Evolutionary conservation across 1,140 invertebrate species (phyloP).

Genomic region (Leptinotarsa undecemlineata): DNA sequence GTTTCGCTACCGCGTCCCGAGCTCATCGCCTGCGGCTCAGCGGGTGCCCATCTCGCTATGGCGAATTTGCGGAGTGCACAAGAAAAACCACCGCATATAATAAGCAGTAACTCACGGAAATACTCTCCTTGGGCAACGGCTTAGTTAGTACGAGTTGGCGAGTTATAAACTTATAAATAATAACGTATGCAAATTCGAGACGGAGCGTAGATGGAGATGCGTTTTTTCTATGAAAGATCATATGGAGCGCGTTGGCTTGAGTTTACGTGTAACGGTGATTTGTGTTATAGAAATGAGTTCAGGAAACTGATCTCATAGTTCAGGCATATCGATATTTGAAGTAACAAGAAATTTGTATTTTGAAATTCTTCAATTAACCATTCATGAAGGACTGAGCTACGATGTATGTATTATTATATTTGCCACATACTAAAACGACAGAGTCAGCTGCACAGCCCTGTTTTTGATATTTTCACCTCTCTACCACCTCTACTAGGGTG

Average conservation of each 20-base stretch:
- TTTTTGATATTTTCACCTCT: too few species aligned
- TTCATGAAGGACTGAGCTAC: too few species aligned
- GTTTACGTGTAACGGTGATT: neutral
- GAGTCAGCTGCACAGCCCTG: too few species aligned
- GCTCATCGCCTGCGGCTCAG: conserved; percentile 11
- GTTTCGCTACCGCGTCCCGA: conserved; percentile 11
- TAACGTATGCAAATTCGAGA: conserved; percentile 6
- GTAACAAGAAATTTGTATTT: too few species aligned
- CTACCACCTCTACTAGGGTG: too few species aligned
- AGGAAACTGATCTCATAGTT: neutral
- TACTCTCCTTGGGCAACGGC: conserved; percentile 14
- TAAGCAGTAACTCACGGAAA: conserved; percentile 20
- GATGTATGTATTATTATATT: too few species aligned
- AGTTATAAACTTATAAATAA: conserved; percentile 14
- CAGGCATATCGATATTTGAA: neutral
- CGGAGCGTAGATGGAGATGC: conserved; percentile 1
- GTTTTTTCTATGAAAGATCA: neutral
- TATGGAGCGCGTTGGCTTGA: neutral
- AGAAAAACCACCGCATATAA: conserved; percentile 12
- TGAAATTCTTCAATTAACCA: too few species aligned
- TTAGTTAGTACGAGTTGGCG: conserved; percentile 16
- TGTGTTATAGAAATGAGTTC: neutral
- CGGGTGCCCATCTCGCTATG: conserved; percentile 18
- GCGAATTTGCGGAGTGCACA: conserved; percentile 4
- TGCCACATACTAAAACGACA: too few species aligned